Conservation (phyloP, 2,797 vertebrate genomes). For the Sebastes baramenuke region DNA sequence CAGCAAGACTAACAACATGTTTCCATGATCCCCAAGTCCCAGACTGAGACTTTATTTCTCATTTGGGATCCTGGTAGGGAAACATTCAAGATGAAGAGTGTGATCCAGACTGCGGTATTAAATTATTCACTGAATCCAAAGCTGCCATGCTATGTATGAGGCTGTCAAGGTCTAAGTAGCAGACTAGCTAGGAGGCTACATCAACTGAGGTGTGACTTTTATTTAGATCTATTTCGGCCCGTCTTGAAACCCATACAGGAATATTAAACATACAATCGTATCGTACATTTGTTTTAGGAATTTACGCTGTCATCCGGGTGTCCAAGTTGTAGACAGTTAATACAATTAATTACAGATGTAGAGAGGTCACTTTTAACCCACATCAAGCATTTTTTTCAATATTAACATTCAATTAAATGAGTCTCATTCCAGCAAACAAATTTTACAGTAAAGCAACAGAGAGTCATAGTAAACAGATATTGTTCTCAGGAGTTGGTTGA, state of each 20-base stretch:
- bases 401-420: neutral
- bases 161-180: neutral
- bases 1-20: slow-evolving; percentile 7
- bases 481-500: neutral
- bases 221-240: neutral
- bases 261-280: neutral
- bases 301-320: too few species aligned
- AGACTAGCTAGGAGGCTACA: neutral
- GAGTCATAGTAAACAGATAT: neutral
- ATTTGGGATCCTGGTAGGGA: neutral
- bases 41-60: slow-evolving; percentile 1
- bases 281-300: neutral
- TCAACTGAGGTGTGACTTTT: neutral
- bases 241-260: neutral
- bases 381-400: neutral
- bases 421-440: neutral
- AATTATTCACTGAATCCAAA: slow-evolving; percentile 32
- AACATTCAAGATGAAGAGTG: neutral
- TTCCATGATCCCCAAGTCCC: neutral
- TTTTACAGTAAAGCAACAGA: neutral
- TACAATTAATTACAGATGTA: neutral
- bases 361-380: neutral
- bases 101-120: neutral
- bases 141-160: neutral
- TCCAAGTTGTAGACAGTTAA: neutral